A percentile compares a stretch with the other conserved stretches of the same genome.
Evolutionary conservation across 1,140 invertebrate species (phyloP).

Genomic region (Gonioctena quinquepunctata): DNA sequence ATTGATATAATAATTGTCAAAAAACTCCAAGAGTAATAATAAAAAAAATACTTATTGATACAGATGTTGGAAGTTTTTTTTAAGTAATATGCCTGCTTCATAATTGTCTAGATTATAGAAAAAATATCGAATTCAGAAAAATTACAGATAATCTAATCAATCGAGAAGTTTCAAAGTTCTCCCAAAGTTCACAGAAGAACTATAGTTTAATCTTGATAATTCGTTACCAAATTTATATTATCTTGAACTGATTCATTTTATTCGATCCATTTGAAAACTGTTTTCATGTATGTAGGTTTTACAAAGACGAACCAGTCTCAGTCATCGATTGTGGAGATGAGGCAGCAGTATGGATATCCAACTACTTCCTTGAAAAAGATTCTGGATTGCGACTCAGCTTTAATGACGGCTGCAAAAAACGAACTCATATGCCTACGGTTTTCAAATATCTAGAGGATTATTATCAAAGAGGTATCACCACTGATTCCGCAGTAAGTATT

Average conservation of each 20-base stretch:
- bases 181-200: too few relatives aligned
- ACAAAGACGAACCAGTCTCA: conserved; percentile 50
- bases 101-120: too few relatives aligned
- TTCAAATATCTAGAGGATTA: neutral
- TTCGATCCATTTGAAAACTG: neutral
- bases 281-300: conserved; percentile 15
- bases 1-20: too few relatives aligned
- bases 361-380: conserved; percentile 61
- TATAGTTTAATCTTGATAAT: too few relatives aligned
- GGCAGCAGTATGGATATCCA: conserved; percentile 64
- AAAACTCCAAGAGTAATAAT: too few relatives aligned
- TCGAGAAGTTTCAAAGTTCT: too few relatives aligned
- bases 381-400: conserved; percentile 62
- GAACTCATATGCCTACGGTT: neutral
- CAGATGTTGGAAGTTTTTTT: too few relatives aligned
- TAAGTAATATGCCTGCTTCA: too few relatives aligned
- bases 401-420: conserved; percentile 56
- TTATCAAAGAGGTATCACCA: neutral
- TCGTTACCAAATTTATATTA: too few relatives aligned
- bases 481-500: neutral
- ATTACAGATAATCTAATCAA: too few relatives aligned
- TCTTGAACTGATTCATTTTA: neutral
- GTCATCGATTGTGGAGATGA: conserved; percentile 67
- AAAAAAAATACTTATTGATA: too few relatives aligned
- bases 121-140: too few relatives aligned